Percentiles rank a stretch among this genome's conserved stretches.
phyloP scores from a whole-genome alignment of 2,797 vertebrate species.

The Alcedo atthis region DNA sequence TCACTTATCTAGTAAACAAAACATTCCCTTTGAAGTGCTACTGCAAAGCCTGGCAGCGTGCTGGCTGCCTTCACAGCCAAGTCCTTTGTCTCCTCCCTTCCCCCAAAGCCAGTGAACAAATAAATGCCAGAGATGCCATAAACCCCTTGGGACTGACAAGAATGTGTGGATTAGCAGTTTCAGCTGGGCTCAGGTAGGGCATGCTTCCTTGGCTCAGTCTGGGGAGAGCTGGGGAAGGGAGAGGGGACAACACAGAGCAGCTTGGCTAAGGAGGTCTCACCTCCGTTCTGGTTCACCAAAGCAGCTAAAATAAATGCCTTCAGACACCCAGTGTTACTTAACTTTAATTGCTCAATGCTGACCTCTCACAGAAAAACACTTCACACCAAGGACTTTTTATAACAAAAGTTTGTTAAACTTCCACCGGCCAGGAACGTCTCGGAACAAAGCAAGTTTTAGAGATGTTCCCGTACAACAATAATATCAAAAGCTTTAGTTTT shows the following conservation, averaged over 20 bases:
- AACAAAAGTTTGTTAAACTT: not conserved
- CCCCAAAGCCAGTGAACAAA: slow-evolving; percentile 69
- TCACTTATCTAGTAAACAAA: slow-evolving; percentile 45
- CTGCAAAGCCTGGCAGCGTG: slow-evolving; percentile 13
- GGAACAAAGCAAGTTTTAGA: not conserved
- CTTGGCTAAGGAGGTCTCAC: not conserved
- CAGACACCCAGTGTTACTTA: not conserved
- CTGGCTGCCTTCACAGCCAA: slow-evolving; percentile 59
- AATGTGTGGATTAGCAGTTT: slow-evolving; percentile 54
- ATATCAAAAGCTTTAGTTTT: not conserved
- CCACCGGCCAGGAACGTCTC: not conserved
- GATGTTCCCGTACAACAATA: not conserved
- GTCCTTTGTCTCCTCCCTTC: slow-evolving; percentile 65
- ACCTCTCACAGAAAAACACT: not conserved
- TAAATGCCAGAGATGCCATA: slow-evolving; percentile 69
- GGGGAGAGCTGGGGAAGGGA: not conserved
- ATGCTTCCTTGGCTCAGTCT: not conserved
- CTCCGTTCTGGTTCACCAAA: not conserved
- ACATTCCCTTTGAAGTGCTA: slow-evolving; percentile 42
- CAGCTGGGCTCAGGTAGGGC: slow-evolving; percentile 13
- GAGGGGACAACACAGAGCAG: fast-evolving
- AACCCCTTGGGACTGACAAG: slow-evolving; percentile 59
- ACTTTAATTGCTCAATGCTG: not conserved
- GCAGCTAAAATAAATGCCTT: not conserved
- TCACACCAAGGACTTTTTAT: not conserved